Evolutionary conservation across 2,113 vertebrate species (phyloP), one percentile per base, ranked within the genome.

Genomic region (Phalacrocorax brasilianus): DNA sequence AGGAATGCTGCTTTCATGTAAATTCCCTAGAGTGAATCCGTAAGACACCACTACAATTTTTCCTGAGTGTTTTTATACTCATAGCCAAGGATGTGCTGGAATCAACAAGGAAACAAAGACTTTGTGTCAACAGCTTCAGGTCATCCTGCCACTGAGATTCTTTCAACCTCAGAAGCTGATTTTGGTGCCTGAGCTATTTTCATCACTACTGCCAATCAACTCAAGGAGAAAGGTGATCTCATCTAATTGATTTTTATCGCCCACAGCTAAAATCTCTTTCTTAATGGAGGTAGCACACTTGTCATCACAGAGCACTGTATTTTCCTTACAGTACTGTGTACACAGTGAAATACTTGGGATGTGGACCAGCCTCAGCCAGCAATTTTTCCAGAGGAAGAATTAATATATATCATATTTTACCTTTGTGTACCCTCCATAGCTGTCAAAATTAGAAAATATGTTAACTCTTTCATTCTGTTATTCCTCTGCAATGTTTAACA

Each of bases 211-310:
- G 88, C 88, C 88, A 97, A 67, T 93, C 95, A 95, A 63, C 65
- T 65, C 75, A 59, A 72, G 50, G 91, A 86, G 73, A 65, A 95
- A 96, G 89, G 66, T 74, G 35, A 97, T 94, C 91, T 94, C 76
- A 93, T 75, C 74, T 89, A 91, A 98, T 96, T 95, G 95, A 96
- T 93, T 97, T 97, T 96, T 77, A 84, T 67, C 90, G 96, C 94
- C 95, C 91, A 93, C 66, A 97, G 97, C 91, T 95, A 95, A 96
- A 95, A 70, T 88, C 62, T 83, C 71, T 79, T 72, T 90, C 80
- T 93, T 94, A 94, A 85, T 56, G 14, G 73, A 95, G 32, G 52
- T 32, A 89, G 89, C 59, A 56, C 87, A 85, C 79, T 93, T 95
- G 91, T 93, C 86, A 95, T 83, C 74, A 74, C 73, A 66, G 42